Conservation (phyloP, 92 coral and sea anemone species). For the Meandrina meandrites region DNA sequence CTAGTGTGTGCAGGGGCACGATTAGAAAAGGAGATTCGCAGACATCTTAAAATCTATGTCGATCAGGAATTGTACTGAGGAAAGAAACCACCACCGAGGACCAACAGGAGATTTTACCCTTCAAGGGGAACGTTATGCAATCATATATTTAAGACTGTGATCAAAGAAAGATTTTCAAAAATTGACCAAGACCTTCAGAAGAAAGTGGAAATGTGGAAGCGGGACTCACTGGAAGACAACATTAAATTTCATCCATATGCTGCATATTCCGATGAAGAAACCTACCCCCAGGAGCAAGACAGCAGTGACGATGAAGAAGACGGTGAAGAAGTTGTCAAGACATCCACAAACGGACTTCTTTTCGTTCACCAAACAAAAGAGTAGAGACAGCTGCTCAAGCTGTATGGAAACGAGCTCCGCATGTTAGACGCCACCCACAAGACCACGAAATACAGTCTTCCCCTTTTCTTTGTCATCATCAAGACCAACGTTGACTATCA, state of each 20-base stretch:
- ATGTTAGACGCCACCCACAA: too few relatives aligned
- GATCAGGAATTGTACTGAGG: constrained; percentile 45
- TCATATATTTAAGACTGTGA: constrained; percentile 42
- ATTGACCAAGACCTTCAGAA: constrained; percentile 38
- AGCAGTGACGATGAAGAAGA: constrained; percentile 9
- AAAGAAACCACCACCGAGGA: constrained; percentile 25
- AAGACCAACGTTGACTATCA: too few relatives aligned
- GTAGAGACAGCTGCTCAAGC: too few relatives aligned
- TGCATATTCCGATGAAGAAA: neutral
- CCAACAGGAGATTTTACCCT: constrained; percentile 39
- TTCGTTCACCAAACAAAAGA: constrained; percentile 34
- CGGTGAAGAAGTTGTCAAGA: constrained; percentile 2
- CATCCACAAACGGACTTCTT: constrained; percentile 27
- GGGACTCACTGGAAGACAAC: constrained; percentile 1
- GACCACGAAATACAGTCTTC: too few relatives aligned
- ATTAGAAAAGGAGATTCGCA: constrained; percentile 47
- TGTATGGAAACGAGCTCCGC: too few relatives aligned
- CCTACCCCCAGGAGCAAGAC: too few relatives aligned
- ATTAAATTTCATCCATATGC: constrained; percentile 17
- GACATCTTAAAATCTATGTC: constrained; percentile 53
- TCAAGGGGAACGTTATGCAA: constrained; percentile 26
- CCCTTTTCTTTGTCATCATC: too few relatives aligned
- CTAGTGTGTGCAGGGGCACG: constrained; percentile 55
- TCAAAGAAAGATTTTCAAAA: constrained; percentile 35
- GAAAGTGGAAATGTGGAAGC: constrained; percentile 30